Base-by-base conservation (phyloP, 2,797 vertebrate genomes). In the Typhlichthys eigenmanni region DNA sequence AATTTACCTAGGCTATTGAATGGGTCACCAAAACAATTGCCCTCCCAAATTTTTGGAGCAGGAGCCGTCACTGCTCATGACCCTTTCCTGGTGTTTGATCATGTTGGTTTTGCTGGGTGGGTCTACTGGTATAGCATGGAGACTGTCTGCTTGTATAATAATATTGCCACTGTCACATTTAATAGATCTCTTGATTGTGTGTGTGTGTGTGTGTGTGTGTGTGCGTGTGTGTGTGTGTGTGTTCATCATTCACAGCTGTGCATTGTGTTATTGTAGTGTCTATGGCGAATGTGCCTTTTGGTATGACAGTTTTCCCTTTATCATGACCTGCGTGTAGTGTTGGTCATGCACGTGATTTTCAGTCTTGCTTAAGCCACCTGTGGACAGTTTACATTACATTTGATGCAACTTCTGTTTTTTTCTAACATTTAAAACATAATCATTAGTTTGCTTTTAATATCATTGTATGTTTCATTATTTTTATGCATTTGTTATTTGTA, bases 61-160 rank as follows among this genome's bases (percentile, higher is more conserved):
- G n/a, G n/a, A n/a, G n/a, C n/a, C n/a, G n/a, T n/a, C n/a, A n/a
- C n/a, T n/a, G n/a, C 78, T 84, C 69, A 62, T 82, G 86, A 89
- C 82, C 83, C 64, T 66, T 76, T 69, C 83, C 69, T 62, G 47
- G 76, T 77, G 74, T 89, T 88, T 91, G 85, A 91, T 82, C 81
- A 2, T 89, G 90, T 89, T 91, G 80, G 73, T 90, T 89, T 89
- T 91, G 70, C 81, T 79, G 84, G 89, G 86, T 83, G 88, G 79
- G 78, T 74, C 80, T 68, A 2, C 85, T 87, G 83, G 76, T 88
- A 74, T 85, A 89, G 88, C 87, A 86, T 32, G n/a, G 72, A 84
- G 66, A 62, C 54, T 62, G 66, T 60, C 54, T 64, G 79, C 79
- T 85, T 82, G 79, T 87, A 80, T 67, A 85, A 89, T 82, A 91